Evolutionary conservation across 2,888 invertebrate genomes (phyloP).

Genomic region (Teleogryllus oceanicus): DNA sequence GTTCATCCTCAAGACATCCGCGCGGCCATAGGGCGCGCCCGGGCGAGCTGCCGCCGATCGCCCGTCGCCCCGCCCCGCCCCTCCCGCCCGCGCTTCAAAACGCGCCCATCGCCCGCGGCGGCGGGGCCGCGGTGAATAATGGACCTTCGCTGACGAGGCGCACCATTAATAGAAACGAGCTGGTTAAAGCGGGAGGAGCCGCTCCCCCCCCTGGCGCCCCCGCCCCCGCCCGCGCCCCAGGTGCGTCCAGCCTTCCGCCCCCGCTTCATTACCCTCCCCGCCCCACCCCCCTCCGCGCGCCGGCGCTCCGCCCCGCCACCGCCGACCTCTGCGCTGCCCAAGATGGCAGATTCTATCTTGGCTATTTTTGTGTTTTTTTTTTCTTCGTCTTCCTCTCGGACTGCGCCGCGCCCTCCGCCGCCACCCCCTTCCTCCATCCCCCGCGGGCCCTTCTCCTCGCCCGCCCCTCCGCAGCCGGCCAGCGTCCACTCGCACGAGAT

Average conservation of each 20-base stretch:
- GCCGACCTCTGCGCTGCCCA: neutral
- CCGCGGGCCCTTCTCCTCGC: too few species aligned
- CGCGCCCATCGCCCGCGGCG: neutral
- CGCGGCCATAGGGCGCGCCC: too few species aligned
- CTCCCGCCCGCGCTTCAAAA: neutral
- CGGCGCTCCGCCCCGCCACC: neutral
- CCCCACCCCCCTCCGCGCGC: neutral
- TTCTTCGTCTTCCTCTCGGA: neutral
- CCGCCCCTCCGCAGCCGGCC: neutral
- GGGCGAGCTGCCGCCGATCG: neutral
- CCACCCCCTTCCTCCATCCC: too few species aligned
- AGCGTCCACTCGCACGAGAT: conserved; percentile 9
- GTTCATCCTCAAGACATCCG: too few species aligned
- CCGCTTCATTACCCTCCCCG: neutral
- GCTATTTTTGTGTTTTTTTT: conserved; percentile 7
- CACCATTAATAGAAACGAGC: conserved; percentile 18
- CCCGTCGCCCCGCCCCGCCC: neutral
- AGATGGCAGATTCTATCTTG: conserved; percentile 34
- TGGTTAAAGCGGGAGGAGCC: conserved; percentile 10
- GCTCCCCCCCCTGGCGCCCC: neutral
- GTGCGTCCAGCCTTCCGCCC: neutral
- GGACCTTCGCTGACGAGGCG: neutral
- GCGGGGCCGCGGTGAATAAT: neutral
- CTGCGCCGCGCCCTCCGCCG: too few species aligned
- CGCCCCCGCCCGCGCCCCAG: neutral